Base-by-base conservation (phyloP, 1,140 invertebrate genomes). In the Cherax quadricarinatus region DNA sequence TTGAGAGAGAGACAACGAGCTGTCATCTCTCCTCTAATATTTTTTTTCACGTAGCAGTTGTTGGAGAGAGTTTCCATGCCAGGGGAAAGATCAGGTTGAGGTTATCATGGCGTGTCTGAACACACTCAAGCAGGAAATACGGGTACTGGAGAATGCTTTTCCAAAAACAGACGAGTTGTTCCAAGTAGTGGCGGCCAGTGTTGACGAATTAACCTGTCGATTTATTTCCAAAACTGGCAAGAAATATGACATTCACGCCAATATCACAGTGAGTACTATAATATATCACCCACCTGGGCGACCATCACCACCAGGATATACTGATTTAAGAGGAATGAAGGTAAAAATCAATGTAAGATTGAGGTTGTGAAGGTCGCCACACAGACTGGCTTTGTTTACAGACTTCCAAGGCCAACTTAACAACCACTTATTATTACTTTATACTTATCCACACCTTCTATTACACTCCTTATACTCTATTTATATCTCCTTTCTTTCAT, bases 91-190 rank as follows among this genome's bases (percentile, higher is more conserved):
- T 91, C 75, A 16, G 30, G 21, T n/a, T 86, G 57, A 82, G 89
- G 60, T 79, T 79, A 92, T 62, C 96, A 99, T 99, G 98, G 99
- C 98, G 96, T 99, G 99, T 96, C 96, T 99, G 96, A 98, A 98
- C 95, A 98, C 98, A 94, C 96, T 99, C 94, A 99, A 99, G 96
- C 97, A 98, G 96, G 99, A 99, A 97, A 99, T 99, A 95, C 98
- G 98, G 96, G 97, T 98, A 95, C 96, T 99, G 95, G 98, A 99
- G 96, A 97, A 97, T 95, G 97, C 98, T 94, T 99, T 99, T 96
- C 97, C 98, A 86, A 98, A 98, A 96, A 97, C 97, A 95, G 98
- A 99, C 97, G 98, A 99, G 95, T 96, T 98, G 95, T 99, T 99
- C 97, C 98, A 98, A 96, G 98, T 99, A 96, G 97, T 98, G 95